phyloP scores from a whole-genome alignment of 2,888 invertebrate species.

The Diarsia brunnea region DNA sequence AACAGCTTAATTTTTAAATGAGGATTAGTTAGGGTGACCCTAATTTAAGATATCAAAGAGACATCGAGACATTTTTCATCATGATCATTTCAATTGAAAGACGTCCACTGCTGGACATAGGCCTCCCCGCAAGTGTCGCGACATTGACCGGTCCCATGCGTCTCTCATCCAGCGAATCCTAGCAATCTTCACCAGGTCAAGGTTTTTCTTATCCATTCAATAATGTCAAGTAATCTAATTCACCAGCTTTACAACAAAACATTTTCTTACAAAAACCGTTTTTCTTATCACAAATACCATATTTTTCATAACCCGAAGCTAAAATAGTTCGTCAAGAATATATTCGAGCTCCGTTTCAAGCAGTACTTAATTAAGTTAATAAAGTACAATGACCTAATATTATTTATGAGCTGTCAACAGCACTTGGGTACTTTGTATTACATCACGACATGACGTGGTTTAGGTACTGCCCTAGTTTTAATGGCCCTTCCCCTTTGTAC shows the following conservation, averaged over 20 bases:
- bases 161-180: no score
- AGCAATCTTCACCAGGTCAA: no score
- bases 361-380: conserved; percentile 64
- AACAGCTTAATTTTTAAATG: conserved; percentile 19
- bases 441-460: conserved; percentile 50
- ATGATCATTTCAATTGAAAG: no score
- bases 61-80: background rate
- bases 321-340: conserved; percentile 47
- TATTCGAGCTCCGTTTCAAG: conserved; percentile 54
- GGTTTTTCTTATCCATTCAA: background rate
- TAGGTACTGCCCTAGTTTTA: conserved; percentile 33
- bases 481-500: conserved; percentile 34
- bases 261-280: conserved; percentile 8
- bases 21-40: background rate
- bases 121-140: no score
- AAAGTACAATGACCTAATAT: conserved; percentile 65
- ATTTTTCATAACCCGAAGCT: conserved; percentile 29
- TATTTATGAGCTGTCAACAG: conserved; percentile 68
- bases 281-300: conserved; percentile 24
- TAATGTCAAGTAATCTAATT: background rate
- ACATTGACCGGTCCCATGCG: no score
- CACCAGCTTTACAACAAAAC: background rate
- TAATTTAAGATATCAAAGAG: background rate
- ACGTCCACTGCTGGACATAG: no score
- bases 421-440: conserved; percentile 49